Evolutionary conservation across 2,113 vertebrate genomes (phyloP), one percentile per base, ranked within the genome.

Genomic region (Myotis lucifugus): DNA sequence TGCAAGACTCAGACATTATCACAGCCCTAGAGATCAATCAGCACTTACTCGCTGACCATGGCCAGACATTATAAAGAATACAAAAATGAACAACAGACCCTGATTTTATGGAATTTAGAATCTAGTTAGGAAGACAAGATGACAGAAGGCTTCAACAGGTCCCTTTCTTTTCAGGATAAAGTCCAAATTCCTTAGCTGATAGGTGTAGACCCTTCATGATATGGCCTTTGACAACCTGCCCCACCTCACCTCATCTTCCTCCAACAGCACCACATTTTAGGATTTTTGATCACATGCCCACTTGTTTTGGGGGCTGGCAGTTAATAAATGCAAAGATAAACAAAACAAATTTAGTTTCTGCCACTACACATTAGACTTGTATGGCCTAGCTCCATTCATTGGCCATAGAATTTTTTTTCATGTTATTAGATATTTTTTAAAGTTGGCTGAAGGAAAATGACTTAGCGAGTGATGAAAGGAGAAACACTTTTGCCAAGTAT

Each of bases 51-150:
- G 8, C 74, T 93, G 34, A 54, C 67, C 13, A 54, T 8, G 42
- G 81, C 91, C 95, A 93, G 94, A 72, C 37, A 69, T 90, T 78
- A 89, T 14, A 81, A 93, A 84, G 77, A 91, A 79, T 34, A 88
- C 34, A 85, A 76, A 93, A 67, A 97, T 90, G 77, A 95, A 52
- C 52, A 90, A 64, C 61, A 95, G 54, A 70, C 59, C 56, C 61
- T 56, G 54, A 54, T 86, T 66, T 90, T 67, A 85, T 59, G 84
- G 76, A 77, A 89, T 92, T 93, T 90, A 95, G 79, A 88, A 86
- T 92, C 78, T 77, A 93, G 72, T 66, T 88, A 78, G 37, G 69
- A 82, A 97, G 77, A 94, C 37, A 74, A 67, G 74, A 91, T 64
- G 76, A 90, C 2, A 79, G 86, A 87, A 74, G 50, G 48, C 32